Base-by-base conservation (phyloP, 2,888 invertebrate species). In the Apeira syringaria region DNA sequence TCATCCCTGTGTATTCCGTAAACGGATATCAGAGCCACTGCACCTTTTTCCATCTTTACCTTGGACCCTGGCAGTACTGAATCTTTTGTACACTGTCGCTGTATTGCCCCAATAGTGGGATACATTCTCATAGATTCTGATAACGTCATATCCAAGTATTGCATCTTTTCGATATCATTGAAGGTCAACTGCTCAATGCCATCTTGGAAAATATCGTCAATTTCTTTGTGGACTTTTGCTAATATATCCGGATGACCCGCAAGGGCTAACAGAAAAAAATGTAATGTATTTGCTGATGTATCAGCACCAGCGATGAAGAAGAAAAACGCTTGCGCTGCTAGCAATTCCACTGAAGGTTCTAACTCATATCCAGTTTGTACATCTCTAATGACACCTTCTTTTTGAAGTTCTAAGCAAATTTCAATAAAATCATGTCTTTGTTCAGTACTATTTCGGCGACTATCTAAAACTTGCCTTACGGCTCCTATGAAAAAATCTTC, bases 1-100 rank as follows among this genome's bases (percentile, higher is more conserved):
- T 80, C 71, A 41, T 91, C 89, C 22, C 74, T 71, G 43, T 90
- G 90, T 9, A 83, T 39, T 4, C 75, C 74, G 26, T 51, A 77
- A 15, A 83, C 50, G 0, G 88, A 75, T 1, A 68, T 60, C 6
- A 64, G 56, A 7, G 87, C 59, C 5, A 57, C 65, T 0, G 75
- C 70, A 0, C 78, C 83, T 20, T 74, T 74, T 0, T 70, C 66
- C 5, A 87, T 50, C 47, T 50, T 65, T 4, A 84, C 65, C 49
- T 80, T 74, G 1, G 81, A 80, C 2, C 64, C 68, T 1, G 83
- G 81, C 3, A 85, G 45, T 1, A 72, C 62, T 1, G 75, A 64
- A 3, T 77, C 68, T 2, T 61, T 47, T 1, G 63, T 47, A 39
- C 79, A 80, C 37, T 63, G 36, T 44, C 83, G 64, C 0, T 57